Base-by-base conservation (phyloP, 1,140 invertebrate species). In the Xylocopa sonorina region DNA sequence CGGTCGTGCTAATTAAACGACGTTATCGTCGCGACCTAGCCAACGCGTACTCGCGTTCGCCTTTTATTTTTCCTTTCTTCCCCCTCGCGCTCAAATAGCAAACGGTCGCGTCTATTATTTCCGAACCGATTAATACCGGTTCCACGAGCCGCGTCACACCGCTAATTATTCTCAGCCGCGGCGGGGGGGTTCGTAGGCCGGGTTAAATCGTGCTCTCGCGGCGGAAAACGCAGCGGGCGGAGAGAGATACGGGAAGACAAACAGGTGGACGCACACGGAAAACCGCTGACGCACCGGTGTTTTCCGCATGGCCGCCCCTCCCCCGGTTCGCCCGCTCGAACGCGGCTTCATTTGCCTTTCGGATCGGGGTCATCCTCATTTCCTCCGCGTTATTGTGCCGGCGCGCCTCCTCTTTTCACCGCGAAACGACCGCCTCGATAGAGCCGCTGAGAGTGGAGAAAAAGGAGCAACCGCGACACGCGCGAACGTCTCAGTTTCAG, bases 271-370 rank as follows among this genome's bases (percentile, higher is more conserved):
- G n/a, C n/a, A n/a, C n/a, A n/a, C n/a, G 82, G 83, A 82, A 85
- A 85, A 85, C 82, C 83, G 83, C 82, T 78, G 84, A 81, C 79
- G 64, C 74, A 53, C 82, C 79, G 66, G 73, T 75, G 69, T 84
- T 84, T 85, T 85, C 84, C 82, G 81, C 82, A 78, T 85, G 83
- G 68, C 48, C 72, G 82, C 41, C 48, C 53, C 60, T 43, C 16
- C 68, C 21, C n/a, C 48, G n/a, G n/a, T n/a, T n/a, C n/a, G 34
- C 24, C 27, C 27, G 24, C 3, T 10, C 10, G 0, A n/a, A 0
- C 16, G 29, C 57, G 51, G 72, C 14, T 78, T 84, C 82, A 66
- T 84, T 83, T 84, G 77, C 76, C 24, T 62, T 57, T 62, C 34
- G 48, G 63, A 73, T 83, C 46, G 29, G 50, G 63, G 43, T 57